Evolutionary conservation across 2,888 invertebrate genomes (phyloP).

Genomic region (Drymonia ruficornis): DNA sequence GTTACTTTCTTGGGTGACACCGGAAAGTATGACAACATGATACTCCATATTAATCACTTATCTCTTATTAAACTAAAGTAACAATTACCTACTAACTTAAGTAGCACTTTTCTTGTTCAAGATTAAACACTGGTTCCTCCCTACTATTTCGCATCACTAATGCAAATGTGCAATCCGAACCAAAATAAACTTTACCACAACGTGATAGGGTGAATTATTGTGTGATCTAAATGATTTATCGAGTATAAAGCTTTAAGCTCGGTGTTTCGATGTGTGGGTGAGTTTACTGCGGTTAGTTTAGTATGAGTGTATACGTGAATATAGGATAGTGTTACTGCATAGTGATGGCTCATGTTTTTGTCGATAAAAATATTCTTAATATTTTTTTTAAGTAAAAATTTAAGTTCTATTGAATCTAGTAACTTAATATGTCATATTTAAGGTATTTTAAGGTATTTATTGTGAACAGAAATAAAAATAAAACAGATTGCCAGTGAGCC

Average conservation of each 20-base stretch:
- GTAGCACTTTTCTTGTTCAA: too few species aligned
- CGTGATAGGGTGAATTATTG: neutral
- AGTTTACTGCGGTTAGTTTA: constrained; percentile 17
- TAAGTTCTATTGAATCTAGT: too few species aligned
- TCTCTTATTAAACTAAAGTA: neutral
- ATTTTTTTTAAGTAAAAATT: constrained; percentile 3
- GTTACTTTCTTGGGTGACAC: too few species aligned
- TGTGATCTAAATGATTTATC: constrained; percentile 7
- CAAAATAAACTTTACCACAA: constrained; percentile 7
- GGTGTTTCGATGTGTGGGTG: constrained; percentile 33
- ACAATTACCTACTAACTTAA: too few species aligned
- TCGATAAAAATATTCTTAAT: constrained; percentile 24
- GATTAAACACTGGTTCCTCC: neutral
- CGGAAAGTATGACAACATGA: too few species aligned
- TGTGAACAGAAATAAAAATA: too few species aligned
- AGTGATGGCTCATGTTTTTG: constrained; percentile 30
- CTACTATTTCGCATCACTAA: constrained; percentile 31
- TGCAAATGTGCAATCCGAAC: constrained; percentile 9
- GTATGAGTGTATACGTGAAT: constrained; percentile 41
- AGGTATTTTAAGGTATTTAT: too few species aligned
- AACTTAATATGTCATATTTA: too few species aligned
- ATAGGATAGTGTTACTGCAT: constrained; percentile 40
- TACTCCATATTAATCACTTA: too few species aligned
- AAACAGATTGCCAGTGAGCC: too few species aligned
- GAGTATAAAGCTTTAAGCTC: constrained; percentile 47